Evolutionary conservation across 1,140 invertebrate species (phyloP).

Genomic region (Elysia chlorotica): DNA sequence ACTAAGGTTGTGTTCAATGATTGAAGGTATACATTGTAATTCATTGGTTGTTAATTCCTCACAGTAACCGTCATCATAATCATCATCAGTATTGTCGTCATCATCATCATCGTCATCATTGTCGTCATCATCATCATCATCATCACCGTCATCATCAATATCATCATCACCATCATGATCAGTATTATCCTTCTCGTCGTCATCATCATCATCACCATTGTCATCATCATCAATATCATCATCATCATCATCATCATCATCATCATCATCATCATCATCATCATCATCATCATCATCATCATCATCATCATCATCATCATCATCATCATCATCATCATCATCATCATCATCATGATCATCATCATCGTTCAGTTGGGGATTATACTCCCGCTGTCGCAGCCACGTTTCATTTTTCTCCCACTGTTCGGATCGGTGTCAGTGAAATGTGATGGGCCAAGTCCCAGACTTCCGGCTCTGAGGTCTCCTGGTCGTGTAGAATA

Average conservation of each 20-base stretch:
- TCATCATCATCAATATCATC: neutral
- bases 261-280: slow-evolving; percentile 4
- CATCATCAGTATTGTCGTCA: neutral
- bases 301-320: slow-evolving; percentile 6
- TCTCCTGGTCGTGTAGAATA: too few relatives aligned
- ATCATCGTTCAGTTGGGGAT: too few relatives aligned
- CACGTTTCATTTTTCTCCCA: too few relatives aligned
- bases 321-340: neutral
- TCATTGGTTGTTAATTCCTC: too few relatives aligned
- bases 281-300: slow-evolving; percentile 13
- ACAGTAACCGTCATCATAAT: slow-evolving; percentile 2
- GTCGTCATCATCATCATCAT: slow-evolving; percentile 8
- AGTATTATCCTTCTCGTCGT: neutral
- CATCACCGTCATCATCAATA: slow-evolving; percentile 1
- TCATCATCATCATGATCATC: neutral
- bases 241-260: neutral
- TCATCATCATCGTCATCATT: neutral
- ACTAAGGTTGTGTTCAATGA: too few relatives aligned
- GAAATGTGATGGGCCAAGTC: too few relatives aligned
- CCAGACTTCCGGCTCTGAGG: too few relatives aligned
- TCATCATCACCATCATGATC: neutral
- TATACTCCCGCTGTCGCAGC: too few relatives aligned
- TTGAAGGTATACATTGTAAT: too few relatives aligned
- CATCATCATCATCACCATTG: neutral
- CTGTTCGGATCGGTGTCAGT: too few relatives aligned